phyloP scores from a whole-genome alignment of 1,140 invertebrate genomes.

The Galendromus occidentalis region DNA sequence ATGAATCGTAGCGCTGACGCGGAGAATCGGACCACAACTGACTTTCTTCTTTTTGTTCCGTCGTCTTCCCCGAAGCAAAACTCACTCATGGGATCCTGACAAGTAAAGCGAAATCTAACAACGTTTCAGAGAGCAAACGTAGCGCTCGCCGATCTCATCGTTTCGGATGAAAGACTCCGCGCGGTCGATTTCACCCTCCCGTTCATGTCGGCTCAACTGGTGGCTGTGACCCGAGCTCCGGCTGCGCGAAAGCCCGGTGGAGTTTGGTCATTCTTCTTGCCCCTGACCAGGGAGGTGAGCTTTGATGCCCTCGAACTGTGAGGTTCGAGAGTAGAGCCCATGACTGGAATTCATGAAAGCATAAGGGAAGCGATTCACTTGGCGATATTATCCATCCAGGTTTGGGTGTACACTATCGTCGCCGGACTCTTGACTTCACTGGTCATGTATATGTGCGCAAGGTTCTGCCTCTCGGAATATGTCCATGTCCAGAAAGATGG shows the following conservation, averaged over 20 bases:
- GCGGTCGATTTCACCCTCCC: conserved; percentile 88
- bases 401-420: neutral
- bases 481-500: neutral
- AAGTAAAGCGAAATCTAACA: neutral
- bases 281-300: neutral
- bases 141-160: conserved; percentile 77
- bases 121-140: conserved; percentile 48
- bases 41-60: too few species aligned
- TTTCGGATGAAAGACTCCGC: conserved; percentile 68
- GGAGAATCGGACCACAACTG: too few species aligned
- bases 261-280: neutral
- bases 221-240: neutral
- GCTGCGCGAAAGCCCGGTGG: neutral
- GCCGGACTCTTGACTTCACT: neutral
- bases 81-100: too few species aligned
- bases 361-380: too few species aligned
- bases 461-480: neutral
- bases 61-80: too few species aligned
- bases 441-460: neutral
- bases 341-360: too few species aligned
- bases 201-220: conserved; percentile 57
- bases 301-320: neutral
- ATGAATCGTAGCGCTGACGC: too few species aligned
- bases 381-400: neutral
- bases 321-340: neutral